A percentile compares a stretch with the other conserved stretches of the same genome.
phyloP scores from a whole-genome alignment of 2,888 invertebrate genomes.

The Panopea generosa region DNA sequence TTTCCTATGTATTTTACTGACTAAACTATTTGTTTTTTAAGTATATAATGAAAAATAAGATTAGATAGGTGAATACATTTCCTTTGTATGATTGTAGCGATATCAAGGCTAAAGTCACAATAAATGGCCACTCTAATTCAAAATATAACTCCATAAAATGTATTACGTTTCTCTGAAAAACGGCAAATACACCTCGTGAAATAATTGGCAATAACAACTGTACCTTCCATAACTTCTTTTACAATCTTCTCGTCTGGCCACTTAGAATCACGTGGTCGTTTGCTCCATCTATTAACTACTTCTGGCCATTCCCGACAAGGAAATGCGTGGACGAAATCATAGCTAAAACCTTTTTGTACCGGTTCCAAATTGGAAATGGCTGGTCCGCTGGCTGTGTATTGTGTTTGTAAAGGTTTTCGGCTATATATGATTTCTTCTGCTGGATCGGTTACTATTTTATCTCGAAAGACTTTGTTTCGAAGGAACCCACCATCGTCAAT shows the following conservation, averaged over 20 bases:
- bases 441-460: constrained; percentile 3
- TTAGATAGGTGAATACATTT: no score
- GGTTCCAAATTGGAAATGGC: constrained; percentile 38
- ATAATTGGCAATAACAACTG: no score
- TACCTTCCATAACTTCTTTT: constrained; percentile 38
- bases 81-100: no score
- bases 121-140: no score
- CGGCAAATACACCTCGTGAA: no score
- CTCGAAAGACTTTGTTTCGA: constrained; percentile 35
- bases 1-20: no score
- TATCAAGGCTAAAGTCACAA: no score
- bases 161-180: no score
- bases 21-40: no score
- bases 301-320: constrained; percentile 53
- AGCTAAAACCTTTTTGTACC: constrained; percentile 43
- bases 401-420: constrained; percentile 1
- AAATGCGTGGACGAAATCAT: constrained; percentile 58
- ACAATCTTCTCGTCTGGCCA: constrained; percentile 41
- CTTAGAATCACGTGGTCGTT: constrained; percentile 32
- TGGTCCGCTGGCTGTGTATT: constrained; percentile 42
- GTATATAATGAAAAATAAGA: no score
- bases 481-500: constrained; percentile 34
- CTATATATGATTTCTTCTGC: constrained; percentile 22
- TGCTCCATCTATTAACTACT: constrained; percentile 52
- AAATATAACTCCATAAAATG: no score